phyloP scores from a whole-genome alignment of 2,888 invertebrate genomes.

The Alcis repandata region DNA sequence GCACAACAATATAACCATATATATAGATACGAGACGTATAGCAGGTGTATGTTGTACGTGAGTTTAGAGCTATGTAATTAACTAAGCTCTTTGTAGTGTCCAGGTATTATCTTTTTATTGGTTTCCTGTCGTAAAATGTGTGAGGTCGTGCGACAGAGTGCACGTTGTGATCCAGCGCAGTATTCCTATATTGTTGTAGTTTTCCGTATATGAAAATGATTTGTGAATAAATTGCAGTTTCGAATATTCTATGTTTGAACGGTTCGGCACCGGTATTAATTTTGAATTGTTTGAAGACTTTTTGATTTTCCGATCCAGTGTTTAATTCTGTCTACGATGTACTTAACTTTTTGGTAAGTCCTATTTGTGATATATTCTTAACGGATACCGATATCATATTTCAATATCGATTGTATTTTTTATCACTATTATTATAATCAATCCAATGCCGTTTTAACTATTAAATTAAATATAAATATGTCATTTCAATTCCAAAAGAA shows the following conservation, averaged over 20 bases:
- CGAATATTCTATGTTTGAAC: neutral
- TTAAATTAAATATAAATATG: no score
- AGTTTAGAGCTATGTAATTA: slow-evolving; percentile 60
- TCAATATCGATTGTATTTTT: no score
- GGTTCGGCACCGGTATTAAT: neutral
- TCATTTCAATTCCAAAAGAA: no score
- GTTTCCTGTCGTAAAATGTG: slow-evolving; percentile 81
- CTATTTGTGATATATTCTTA: no score
- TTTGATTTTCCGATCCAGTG: neutral
- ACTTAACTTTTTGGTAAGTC: no score
- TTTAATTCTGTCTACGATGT: neutral
- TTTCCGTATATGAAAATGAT: slow-evolving; percentile 15
- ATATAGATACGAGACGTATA: slow-evolving; percentile 3
- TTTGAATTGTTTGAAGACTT: neutral
- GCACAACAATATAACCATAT: slow-evolving; percentile 47
- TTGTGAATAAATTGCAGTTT: slow-evolving; percentile 3
- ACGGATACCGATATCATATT: no score
- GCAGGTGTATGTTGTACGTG: slow-evolving; percentile 34
- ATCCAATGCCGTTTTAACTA: no score
- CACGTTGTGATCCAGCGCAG: slow-evolving; percentile 69
- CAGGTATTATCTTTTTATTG: slow-evolving; percentile 79
- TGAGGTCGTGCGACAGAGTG: slow-evolving; percentile 75
- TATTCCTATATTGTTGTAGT: slow-evolving; percentile 35
- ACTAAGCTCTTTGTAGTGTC: slow-evolving; percentile 72
- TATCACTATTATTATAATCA: no score